Percentiles rank a stretch among this genome's conserved stretches.
phyloP scores from a whole-genome alignment of 2,888 invertebrate genomes.

The Acanthopleura granulata region DNA sequence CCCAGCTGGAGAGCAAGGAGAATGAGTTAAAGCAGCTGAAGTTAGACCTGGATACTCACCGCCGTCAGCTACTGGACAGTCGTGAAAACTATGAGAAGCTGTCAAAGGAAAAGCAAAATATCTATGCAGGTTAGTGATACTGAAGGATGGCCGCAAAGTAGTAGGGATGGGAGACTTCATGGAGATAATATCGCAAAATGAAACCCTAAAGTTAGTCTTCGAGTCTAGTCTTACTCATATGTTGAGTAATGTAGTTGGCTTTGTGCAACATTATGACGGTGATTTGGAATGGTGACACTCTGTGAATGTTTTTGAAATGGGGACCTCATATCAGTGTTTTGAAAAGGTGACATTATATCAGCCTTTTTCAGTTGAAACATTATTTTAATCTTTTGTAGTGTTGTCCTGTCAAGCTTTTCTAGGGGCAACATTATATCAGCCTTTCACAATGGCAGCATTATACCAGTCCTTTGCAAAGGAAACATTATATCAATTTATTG shows the following conservation, averaged over 20 bases:
- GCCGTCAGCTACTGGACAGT: conserved; percentile 44
- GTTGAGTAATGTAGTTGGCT: background rate
- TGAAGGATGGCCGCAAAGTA: too few species aligned
- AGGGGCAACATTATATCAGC: too few species aligned
- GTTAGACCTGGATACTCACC: conserved; percentile 46
- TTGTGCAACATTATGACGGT: background rate
- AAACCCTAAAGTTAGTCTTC: background rate
- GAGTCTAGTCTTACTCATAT: background rate
- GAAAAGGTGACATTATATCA: too few species aligned
- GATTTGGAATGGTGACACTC: too few species aligned
- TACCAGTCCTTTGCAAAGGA: too few species aligned
- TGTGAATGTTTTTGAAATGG: too few species aligned
- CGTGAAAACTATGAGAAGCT: conserved; percentile 50
- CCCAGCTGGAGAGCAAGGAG: background rate
- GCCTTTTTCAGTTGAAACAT: too few species aligned
- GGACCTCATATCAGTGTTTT: too few species aligned
- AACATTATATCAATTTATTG: too few species aligned
- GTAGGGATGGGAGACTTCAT: background rate
- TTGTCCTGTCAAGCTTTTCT: too few species aligned
- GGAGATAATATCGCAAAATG: background rate
- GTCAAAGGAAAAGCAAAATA: conserved; percentile 53
- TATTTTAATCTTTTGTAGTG: too few species aligned
- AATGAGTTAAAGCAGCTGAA: conserved; percentile 33
- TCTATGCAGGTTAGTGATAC: conserved; percentile 49
- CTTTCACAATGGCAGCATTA: too few species aligned